Percentiles rank a stretch among this genome's conserved stretches.
These are phyloP conservation scores for Ornithoptera priamus DNA, from an alignment of 2,888 invertebrate genomes.

Conservation along the genomic window DNA sequence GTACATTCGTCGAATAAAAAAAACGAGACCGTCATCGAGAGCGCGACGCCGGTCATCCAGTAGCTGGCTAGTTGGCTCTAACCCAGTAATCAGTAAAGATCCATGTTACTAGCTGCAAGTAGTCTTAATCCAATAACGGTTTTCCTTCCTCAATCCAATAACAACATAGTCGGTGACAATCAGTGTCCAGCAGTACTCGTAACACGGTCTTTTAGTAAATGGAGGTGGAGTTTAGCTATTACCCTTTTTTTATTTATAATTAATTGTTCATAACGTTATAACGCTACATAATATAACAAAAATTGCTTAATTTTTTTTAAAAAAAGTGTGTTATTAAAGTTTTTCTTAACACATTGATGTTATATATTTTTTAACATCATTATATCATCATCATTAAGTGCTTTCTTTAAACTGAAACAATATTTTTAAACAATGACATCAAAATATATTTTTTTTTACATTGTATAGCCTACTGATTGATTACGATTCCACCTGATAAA, in stretches of 20 bases:
- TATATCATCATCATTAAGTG: no score
- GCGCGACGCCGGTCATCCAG: constrained; percentile 1
- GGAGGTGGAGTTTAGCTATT: background rate
- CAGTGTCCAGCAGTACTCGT: constrained; percentile 6
- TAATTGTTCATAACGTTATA: background rate
- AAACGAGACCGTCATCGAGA: background rate
- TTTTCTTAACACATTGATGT: no score
- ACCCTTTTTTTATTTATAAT: background rate
- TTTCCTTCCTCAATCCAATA: constrained; percentile 28
- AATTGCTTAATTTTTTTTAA: no score
- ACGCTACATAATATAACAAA: background rate
- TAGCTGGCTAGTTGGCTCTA: background rate
- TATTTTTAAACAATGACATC: no score
- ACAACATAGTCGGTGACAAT: constrained; percentile 13
- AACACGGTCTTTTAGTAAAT: constrained; percentile 22
- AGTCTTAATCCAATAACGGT: constrained; percentile 22
- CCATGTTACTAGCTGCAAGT: constrained; percentile 5
- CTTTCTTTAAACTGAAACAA: no score
- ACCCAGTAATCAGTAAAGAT: constrained; percentile 8
- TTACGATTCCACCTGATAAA: no score
- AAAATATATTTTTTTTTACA: no score
- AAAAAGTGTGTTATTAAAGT: no score
- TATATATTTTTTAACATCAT: no score
- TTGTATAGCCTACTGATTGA: no score
- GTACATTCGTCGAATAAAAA: background rate